Evolutionary conservation across 2,797 vertebrate species (phyloP).

Genomic region (Falco cherrug): DNA sequence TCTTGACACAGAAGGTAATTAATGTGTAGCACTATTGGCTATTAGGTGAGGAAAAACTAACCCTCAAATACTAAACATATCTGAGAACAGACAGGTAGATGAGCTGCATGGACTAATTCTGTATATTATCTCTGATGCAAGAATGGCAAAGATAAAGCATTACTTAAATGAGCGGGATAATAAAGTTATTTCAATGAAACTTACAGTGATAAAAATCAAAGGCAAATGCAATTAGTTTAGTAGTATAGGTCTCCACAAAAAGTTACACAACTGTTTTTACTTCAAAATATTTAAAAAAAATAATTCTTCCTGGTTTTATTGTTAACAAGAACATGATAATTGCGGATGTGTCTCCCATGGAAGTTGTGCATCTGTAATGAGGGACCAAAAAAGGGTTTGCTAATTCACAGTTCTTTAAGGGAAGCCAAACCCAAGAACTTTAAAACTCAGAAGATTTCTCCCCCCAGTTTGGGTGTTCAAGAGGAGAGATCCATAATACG

Average conservation of each 20-base stretch:
- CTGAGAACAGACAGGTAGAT: neutral
- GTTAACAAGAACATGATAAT: neutral
- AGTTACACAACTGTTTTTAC: neutral
- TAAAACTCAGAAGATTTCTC: neutral
- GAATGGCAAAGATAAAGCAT: neutral
- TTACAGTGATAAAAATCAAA: neutral
- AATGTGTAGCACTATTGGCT: slow-evolving; percentile 3
- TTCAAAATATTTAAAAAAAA: neutral
- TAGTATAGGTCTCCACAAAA: neutral
- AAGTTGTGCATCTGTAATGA: neutral
- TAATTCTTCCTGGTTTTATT: neutral
- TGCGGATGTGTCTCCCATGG: neutral
- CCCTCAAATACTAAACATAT: neutral
- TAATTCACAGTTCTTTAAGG: neutral
- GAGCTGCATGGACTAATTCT: neutral
- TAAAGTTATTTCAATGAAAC: neutral
- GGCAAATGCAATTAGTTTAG: neutral
- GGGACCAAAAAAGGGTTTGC: neutral
- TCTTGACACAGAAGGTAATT: slow-evolving; percentile 30
- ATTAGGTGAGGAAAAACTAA: slow-evolving; percentile 14
- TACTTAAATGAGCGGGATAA: neutral
- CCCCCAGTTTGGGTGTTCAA: accelerated
- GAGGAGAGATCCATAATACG: neutral
- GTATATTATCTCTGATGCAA: neutral
- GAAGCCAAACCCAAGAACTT: neutral